A percentile compares a stretch with the other conserved stretches of the same genome.
phyloP scores from a whole-genome alignment of 2,113 vertebrate genomes.

The Sinocyclocheilus rhinocerous region DNA sequence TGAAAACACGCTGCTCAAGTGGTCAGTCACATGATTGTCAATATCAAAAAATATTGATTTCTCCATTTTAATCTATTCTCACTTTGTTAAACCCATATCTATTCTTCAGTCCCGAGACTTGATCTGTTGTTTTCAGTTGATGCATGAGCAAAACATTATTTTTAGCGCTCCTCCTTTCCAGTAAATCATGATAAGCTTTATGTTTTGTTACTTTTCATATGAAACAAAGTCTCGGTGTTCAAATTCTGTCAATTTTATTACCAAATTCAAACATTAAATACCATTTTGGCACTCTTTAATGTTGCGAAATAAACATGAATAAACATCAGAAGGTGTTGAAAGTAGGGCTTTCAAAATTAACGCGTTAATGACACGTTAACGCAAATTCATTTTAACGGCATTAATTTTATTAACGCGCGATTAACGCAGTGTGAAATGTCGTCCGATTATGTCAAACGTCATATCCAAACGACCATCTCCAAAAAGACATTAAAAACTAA shows the following conservation, averaged over 20 bases:
- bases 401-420: too few relatives aligned
- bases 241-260: neutral
- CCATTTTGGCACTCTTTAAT: neutral
- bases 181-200: neutral
- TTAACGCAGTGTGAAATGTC: too few relatives aligned
- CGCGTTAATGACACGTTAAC: too few relatives aligned
- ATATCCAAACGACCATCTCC: too few relatives aligned
- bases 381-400: too few relatives aligned
- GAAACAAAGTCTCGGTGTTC: neutral
- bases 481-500: too few relatives aligned
- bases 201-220: neutral
- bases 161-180: neutral
- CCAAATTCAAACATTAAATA: neutral
- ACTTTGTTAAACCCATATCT: neutral
- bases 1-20: neutral
- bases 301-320: too few relatives aligned
- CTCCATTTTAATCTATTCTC: neutral
- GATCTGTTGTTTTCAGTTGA: too few relatives aligned
- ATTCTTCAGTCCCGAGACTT: neutral
- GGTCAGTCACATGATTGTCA: neutral
- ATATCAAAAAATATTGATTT: neutral
- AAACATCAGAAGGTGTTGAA: too few relatives aligned
- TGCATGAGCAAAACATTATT: neutral
- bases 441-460: too few relatives aligned
- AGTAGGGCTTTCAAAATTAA: too few relatives aligned